Conservation (phyloP, 2,113 vertebrate genomes). For the Cephalophus harveyi region DNA sequence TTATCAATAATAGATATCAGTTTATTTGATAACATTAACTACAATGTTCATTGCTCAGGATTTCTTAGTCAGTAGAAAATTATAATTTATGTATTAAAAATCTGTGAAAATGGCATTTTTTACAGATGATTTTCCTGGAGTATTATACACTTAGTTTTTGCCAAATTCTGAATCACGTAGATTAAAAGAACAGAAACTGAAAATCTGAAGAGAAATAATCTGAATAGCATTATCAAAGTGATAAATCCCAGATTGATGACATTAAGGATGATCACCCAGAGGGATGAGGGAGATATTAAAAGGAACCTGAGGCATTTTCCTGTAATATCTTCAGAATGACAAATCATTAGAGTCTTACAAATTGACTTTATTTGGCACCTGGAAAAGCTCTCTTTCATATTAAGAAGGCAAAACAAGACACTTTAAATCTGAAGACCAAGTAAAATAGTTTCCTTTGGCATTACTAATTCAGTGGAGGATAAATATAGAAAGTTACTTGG, state of each 20-base stretch:
- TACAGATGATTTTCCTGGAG: neutral
- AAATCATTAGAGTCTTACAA: slow-evolving; percentile 19
- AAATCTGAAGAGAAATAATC: neutral
- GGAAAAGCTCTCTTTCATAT: neutral
- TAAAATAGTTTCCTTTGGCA: neutral
- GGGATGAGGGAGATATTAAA: neutral
- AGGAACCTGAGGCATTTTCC: neutral
- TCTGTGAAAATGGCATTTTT: neutral
- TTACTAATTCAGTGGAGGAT: slow-evolving; percentile 1
- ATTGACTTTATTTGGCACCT: slow-evolving; percentile 13
- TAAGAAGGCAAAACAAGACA: neutral
- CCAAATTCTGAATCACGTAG: slow-evolving; percentile 36
- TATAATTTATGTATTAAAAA: slow-evolving; percentile 25
- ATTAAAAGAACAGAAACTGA: slow-evolving; percentile 21
- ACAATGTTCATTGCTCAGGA: neutral
- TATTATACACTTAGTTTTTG: neutral
- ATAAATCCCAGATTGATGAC: neutral
- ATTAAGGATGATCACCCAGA: neutral
- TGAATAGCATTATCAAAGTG: neutral
- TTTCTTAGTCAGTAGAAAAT: neutral
- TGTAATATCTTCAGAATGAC: slow-evolving; percentile 20
- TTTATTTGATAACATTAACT: neutral
- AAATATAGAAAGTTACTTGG: neutral
- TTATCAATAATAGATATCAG: neutral
- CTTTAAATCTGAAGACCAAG: neutral